These are phyloP conservation scores for Aporrectodea caliginosa DNA, from an alignment of 1,140 invertebrate species.

Conservation along the genomic window DNA sequence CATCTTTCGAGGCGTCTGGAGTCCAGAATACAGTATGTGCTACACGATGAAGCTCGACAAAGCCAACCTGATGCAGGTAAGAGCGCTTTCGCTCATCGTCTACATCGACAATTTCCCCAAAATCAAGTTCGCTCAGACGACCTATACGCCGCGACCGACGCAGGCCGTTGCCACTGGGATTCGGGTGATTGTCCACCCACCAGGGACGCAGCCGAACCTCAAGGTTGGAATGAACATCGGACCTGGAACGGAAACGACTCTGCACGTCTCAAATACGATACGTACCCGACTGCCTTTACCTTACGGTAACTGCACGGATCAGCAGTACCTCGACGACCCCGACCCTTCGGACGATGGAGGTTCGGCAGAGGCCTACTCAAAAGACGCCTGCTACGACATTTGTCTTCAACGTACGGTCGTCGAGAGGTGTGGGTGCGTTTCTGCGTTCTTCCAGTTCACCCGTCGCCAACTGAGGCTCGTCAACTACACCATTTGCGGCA, in stretches of 20 bases:
- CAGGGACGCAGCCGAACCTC: constrained; percentile 5
- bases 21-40: not conserved
- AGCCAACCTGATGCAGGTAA: not conserved
- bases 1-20: not conserved
- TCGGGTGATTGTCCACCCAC: not conserved
- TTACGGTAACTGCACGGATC: not conserved
- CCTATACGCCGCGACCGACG: not conserved
- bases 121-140: not conserved
- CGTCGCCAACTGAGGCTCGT: not conserved
- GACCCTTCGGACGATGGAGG: too few species aligned
- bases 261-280: not conserved
- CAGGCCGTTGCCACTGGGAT: not conserved
- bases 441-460: not conserved
- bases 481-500: not conserved
- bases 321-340: not conserved
- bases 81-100: not conserved
- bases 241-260: constrained; percentile 6
- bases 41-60: not conserved
- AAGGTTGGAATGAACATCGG: constrained; percentile 7
- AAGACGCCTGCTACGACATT: not conserved
- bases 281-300: not conserved
- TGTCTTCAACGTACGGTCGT: not conserved
- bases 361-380: not conserved
- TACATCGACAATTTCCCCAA: not conserved
- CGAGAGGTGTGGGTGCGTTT: not conserved